A percentile compares a stretch with the other conserved stretches of the same genome.
phyloP scores from a whole-genome alignment of 2,888 invertebrate genomes.

The Cryptus armator region DNA sequence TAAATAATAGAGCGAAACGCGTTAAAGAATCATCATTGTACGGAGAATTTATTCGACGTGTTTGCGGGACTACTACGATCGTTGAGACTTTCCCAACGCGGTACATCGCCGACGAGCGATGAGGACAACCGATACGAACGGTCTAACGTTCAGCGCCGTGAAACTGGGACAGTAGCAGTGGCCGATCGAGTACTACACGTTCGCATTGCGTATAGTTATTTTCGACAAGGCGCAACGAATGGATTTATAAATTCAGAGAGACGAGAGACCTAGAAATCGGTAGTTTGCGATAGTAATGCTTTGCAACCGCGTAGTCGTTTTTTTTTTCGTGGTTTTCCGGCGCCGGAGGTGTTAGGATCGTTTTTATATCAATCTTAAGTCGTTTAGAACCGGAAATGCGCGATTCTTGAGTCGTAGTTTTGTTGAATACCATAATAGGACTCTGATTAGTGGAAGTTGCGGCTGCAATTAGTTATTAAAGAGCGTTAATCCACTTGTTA shows the following conservation, averaged over 20 bases:
- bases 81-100: constrained; percentile 60
- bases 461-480: background rate
- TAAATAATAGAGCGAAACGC: constrained; percentile 69
- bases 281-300: background rate
- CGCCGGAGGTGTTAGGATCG: too few species aligned
- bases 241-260: constrained; percentile 43
- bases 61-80: constrained; percentile 9
- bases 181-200: background rate
- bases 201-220: background rate
- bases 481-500: constrained; percentile 70
- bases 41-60: constrained; percentile 56
- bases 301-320: too few species aligned
- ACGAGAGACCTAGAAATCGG: constrained; percentile 26
- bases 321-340: too few species aligned
- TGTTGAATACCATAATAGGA: too few species aligned
- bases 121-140: constrained; percentile 52
- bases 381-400: too few species aligned
- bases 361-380: too few species aligned
- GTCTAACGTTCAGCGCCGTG: constrained; percentile 44
- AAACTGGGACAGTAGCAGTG: constrained; percentile 62
- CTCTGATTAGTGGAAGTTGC: background rate
- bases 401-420: too few species aligned
- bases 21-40: constrained; percentile 54
- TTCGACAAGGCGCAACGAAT: constrained; percentile 49
- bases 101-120: constrained; percentile 42